Evolutionary conservation across 2,113 vertebrate species (phyloP).

Genomic region (Coregonus clupeaformis): DNA sequence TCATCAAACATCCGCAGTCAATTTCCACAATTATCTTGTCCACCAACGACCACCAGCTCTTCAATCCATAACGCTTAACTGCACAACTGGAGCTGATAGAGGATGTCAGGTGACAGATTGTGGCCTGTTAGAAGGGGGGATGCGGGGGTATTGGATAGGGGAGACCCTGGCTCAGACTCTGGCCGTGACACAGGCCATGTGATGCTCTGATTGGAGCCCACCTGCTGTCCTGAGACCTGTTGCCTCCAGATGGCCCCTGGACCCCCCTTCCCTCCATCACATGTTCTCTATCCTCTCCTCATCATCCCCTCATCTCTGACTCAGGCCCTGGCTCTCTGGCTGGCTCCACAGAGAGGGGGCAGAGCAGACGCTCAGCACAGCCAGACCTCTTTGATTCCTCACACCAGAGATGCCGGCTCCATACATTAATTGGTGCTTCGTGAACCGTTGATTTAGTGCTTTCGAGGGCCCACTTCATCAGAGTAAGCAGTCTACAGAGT

Average conservation of each 20-base stretch:
- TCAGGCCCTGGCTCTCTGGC: constrained; percentile 28
- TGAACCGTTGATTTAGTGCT: constrained; percentile 58
- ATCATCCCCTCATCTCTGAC: constrained; percentile 26
- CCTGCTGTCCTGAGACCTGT: constrained; percentile 72
- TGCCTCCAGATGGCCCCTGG: constrained; percentile 71
- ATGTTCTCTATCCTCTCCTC: not conserved
- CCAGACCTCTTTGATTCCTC: constrained; percentile 60
- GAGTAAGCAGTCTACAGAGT: constrained; percentile 32
- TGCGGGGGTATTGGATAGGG: constrained; percentile 33
- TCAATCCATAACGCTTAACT: constrained; percentile 32
- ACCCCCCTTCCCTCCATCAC: constrained; percentile 1
- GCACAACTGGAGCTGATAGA: not conserved
- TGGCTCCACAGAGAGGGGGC: constrained; percentile 22
- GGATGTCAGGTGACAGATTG: constrained; percentile 53
- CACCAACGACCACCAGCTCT: constrained; percentile 45
- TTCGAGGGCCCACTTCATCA: constrained; percentile 54
- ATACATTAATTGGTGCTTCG: constrained; percentile 67
- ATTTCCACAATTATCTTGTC: constrained; percentile 45
- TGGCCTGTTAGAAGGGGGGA: not conserved
- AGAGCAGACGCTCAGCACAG: constrained; percentile 63
- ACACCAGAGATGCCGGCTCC: constrained; percentile 50
- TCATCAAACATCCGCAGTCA: constrained; percentile 44
- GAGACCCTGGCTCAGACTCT: constrained; percentile 35
- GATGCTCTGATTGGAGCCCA: constrained; percentile 41
- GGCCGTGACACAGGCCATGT: no score